Conservation (phyloP, 2,888 invertebrate genomes). For the Chromoteleia sp. region DNA sequence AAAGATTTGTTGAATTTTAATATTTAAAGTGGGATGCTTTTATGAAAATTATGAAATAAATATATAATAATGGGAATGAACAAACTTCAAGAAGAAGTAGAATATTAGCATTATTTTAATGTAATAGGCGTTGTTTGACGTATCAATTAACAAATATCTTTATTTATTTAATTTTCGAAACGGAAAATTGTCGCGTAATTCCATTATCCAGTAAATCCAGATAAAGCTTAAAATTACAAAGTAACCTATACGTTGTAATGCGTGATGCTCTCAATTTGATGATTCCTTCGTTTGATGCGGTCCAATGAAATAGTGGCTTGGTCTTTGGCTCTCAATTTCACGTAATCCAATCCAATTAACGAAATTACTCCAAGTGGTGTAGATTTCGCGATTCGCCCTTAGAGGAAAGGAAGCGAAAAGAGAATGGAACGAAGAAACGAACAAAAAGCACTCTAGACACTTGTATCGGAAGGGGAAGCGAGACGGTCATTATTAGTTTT, state of each 20-base stretch:
- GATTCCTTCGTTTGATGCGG: slow-evolving; percentile 37
- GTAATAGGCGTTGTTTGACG: too few species aligned
- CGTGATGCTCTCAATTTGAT: slow-evolving; percentile 50
- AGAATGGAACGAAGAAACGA: slow-evolving; percentile 31
- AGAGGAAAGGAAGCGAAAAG: slow-evolving; percentile 32
- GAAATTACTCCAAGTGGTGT: slow-evolving; percentile 57
- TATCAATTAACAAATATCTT: too few species aligned
- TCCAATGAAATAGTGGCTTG: slow-evolving; percentile 40
- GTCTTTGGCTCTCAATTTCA: slow-evolving; percentile 70
- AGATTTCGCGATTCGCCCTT: slow-evolving; percentile 38
- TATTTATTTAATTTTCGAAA: too few species aligned
- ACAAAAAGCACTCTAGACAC: slow-evolving; percentile 45
- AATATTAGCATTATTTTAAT: too few species aligned
- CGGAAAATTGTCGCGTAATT: background rate
- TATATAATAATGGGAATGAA: too few species aligned
- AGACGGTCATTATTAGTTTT: slow-evolving; percentile 46
- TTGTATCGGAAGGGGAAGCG: slow-evolving; percentile 31
- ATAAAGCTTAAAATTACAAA: slow-evolving; percentile 5
- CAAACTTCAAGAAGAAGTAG: too few species aligned
- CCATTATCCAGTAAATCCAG: background rate
- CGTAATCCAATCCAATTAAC: slow-evolving; percentile 76
- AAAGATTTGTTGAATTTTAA: too few species aligned
- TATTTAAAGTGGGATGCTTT: too few species aligned
- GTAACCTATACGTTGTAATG: slow-evolving; percentile 2
- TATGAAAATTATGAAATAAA: too few species aligned